Evolutionary conservation across 2,888 invertebrate species (phyloP).

Genomic region (Zaprionus lineosus): DNA sequence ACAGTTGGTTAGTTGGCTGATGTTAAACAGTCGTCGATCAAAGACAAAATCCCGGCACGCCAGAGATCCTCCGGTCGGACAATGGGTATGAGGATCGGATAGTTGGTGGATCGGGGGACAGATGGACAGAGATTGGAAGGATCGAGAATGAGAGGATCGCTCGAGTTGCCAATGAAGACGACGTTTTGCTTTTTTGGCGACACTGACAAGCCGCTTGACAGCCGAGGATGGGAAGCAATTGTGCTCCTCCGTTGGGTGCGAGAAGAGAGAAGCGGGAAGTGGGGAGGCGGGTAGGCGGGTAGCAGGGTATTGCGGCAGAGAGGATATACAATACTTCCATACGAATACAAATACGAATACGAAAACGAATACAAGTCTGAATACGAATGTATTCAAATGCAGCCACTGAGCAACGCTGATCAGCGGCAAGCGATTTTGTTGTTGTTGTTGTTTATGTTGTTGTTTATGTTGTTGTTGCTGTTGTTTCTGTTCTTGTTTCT

Average conservation of each 20-base stretch:
- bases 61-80: slow-evolving; percentile 28
- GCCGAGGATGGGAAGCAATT: no score
- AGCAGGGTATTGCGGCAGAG: background rate
- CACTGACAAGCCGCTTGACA: slow-evolving; percentile 70
- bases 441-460: slow-evolving; percentile 22
- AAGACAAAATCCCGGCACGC: slow-evolving; percentile 71
- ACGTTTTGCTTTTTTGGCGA: slow-evolving; percentile 77
- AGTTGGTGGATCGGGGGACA: background rate
- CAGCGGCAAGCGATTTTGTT: slow-evolving; percentile 52
- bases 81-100: slow-evolving; percentile 24
- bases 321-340: background rate
- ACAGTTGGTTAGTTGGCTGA: slow-evolving; percentile 49
- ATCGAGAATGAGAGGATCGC: slow-evolving; percentile 18
- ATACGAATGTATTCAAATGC: slow-evolving; percentile 63
- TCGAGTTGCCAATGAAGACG: slow-evolving; percentile 67
- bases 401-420: slow-evolving; percentile 54
- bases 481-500: slow-evolving; percentile 1
- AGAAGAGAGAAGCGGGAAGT: background rate
- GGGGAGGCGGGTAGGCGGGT: background rate
- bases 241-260: no score
- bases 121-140: background rate
- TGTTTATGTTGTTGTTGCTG: slow-evolving; percentile 7
- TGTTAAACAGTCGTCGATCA: slow-evolving; percentile 75
- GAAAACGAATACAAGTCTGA: slow-evolving; percentile 28
- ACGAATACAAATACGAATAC: slow-evolving; percentile 1